Evolutionary conservation across 2,888 invertebrate species (phyloP).

Genomic region (Byasa hedistus): DNA sequence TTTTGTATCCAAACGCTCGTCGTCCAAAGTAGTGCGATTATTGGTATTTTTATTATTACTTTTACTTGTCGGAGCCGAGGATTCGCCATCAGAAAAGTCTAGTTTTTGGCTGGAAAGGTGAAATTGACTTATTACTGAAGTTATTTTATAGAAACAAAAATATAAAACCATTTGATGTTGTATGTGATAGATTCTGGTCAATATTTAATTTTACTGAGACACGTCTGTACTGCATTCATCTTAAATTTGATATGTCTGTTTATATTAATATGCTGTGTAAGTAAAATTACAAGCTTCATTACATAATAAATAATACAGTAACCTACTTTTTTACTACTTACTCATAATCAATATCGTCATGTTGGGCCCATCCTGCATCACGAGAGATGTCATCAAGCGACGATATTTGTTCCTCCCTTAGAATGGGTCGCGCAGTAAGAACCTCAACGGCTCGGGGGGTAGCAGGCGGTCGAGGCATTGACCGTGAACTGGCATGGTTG

Average conservation of each 20-base stretch:
- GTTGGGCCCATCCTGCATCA: constrained; percentile 94
- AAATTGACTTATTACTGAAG: background rate
- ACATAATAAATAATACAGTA: background rate
- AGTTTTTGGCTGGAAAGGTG: constrained; percentile 87
- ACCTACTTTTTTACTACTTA: constrained; percentile 48
- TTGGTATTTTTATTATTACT: constrained; percentile 53
- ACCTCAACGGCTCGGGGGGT: constrained; percentile 81
- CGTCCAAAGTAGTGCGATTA: constrained; percentile 57
- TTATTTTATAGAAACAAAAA: constrained; percentile 3
- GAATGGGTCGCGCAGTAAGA: constrained; percentile 89
- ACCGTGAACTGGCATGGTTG: constrained; percentile 37
- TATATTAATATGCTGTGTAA: background rate
- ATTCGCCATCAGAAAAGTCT: constrained; percentile 95
- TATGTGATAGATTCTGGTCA: background rate
- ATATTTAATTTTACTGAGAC: background rate
- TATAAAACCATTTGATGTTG: background rate
- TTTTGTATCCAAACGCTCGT: constrained; percentile 64
- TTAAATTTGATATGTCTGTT: too few species aligned
- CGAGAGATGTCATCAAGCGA: constrained; percentile 94
- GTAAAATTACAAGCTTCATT: background rate
- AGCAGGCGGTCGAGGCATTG: constrained; percentile 51
- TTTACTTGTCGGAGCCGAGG: constrained; percentile 58
- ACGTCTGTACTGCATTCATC: too few species aligned
- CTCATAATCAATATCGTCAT: constrained; percentile 96
- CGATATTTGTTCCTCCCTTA: constrained; percentile 94